Percentiles rank a stretch among this genome's conserved stretches.
Evolutionary conservation across 2,113 vertebrate genomes (phyloP).

Genomic region (Eudyptes chrysolophus): DNA sequence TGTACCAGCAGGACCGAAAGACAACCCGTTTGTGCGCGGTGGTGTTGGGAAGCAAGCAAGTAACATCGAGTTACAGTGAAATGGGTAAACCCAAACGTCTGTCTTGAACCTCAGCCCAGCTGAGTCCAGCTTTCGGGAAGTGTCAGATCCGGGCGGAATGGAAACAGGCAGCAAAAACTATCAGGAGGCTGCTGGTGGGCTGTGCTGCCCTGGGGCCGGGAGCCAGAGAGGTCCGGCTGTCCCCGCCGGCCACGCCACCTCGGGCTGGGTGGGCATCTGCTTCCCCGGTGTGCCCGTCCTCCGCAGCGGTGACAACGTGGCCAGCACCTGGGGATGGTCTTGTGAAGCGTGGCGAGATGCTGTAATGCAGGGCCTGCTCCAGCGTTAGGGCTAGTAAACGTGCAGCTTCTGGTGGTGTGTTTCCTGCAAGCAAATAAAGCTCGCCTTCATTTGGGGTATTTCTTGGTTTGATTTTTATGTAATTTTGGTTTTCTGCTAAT

Average conservation of each 20-base stretch:
- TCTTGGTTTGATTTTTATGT: background rate
- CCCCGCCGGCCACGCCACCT: accelerated
- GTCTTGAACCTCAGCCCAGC: background rate
- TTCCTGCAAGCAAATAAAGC: background rate
- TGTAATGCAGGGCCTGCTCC: background rate
- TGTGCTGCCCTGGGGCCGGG: background rate
- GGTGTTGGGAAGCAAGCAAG: background rate
- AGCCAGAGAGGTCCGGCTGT: background rate
- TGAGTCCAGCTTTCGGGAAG: background rate
- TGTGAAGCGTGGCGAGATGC: accelerated
- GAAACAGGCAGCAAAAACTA: background rate
- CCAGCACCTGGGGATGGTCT: background rate
- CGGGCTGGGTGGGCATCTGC: background rate
- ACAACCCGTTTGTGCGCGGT: accelerated
- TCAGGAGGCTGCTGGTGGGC: background rate
- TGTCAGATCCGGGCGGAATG: background rate
- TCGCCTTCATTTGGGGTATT: background rate
- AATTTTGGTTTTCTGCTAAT: background rate
- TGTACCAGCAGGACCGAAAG: background rate
- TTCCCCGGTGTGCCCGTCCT: background rate
- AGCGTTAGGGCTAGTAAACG: background rate
- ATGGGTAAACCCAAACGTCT: accelerated
- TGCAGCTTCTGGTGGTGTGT: background rate
- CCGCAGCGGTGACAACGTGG: accelerated
- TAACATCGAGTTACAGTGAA: background rate